Evolutionary conservation across 1,140 invertebrate genomes (phyloP).

Genomic region (Berghia stephanieae): DNA sequence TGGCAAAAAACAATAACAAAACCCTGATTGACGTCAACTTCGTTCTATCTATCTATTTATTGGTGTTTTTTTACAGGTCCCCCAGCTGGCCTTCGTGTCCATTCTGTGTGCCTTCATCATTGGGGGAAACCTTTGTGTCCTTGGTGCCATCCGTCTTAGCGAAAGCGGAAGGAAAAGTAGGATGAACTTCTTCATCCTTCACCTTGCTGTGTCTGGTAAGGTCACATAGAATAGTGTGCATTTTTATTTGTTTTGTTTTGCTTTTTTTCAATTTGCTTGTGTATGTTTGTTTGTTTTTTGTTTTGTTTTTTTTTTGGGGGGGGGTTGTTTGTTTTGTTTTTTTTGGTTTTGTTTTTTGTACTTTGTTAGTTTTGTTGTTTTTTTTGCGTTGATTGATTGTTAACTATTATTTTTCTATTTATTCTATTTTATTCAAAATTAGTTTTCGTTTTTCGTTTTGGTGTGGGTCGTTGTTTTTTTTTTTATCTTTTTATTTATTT

Average conservation of each 20-base stretch:
- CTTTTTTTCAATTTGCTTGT: neutral
- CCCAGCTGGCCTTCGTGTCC: slow-evolving; percentile 89
- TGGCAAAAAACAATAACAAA: too few relatives aligned
- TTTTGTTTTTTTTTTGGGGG: neutral
- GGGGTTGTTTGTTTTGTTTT: too few relatives aligned
- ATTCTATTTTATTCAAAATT: neutral
- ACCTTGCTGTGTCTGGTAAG: slow-evolving; percentile 87
- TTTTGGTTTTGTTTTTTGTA: neutral
- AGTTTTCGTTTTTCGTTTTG: neutral
- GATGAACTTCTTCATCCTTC: slow-evolving; percentile 97
- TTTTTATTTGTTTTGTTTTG: neutral
- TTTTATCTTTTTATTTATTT: neutral
- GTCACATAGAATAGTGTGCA: too few relatives aligned
- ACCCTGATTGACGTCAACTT: too few relatives aligned
- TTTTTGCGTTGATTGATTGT: neutral
- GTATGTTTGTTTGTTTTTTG: too few relatives aligned
- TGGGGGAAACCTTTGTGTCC: slow-evolving; percentile 86
- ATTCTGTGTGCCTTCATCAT: slow-evolving; percentile 88
- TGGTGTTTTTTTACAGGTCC: slow-evolving; percentile 78
- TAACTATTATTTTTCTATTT: too few relatives aligned
- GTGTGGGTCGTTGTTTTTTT: neutral
- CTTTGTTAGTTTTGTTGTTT: neutral
- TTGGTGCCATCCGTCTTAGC: slow-evolving; percentile 83
- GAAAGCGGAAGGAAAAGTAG: slow-evolving; percentile 83
- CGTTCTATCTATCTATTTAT: too few relatives aligned